phyloP scores from a whole-genome alignment of 2,888 invertebrate genomes.

The Macaria notata region DNA sequence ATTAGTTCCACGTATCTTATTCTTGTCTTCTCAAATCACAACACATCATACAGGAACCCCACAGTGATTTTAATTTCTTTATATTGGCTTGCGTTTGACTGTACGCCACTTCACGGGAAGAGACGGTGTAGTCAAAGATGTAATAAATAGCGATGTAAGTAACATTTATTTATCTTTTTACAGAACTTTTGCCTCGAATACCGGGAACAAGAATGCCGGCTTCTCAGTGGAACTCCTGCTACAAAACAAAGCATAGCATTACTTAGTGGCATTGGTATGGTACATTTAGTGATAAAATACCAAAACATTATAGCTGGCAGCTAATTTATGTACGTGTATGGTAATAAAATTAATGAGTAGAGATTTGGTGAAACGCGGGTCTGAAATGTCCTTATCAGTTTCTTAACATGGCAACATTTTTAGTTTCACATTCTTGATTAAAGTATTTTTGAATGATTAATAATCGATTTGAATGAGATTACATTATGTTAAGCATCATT shows the following conservation, averaged over 20 bases:
- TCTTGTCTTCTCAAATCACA: too few relatives aligned
- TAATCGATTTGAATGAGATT: too few relatives aligned
- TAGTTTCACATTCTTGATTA: too few relatives aligned
- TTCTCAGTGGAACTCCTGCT: conserved; percentile 39
- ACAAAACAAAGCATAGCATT: conserved; percentile 42
- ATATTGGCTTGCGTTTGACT: too few relatives aligned
- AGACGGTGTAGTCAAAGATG: too few relatives aligned
- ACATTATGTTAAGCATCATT: too few relatives aligned
- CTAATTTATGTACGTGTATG: conserved; percentile 26
- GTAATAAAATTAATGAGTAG: neutral
- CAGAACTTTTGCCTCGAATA: conserved; percentile 77
- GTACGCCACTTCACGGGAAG: too few relatives aligned
- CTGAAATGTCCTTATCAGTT: conserved; percentile 1
- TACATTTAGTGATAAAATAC: conserved; percentile 42
- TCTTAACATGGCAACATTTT: neutral
- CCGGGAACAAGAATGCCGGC: conserved; percentile 65
- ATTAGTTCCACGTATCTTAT: too few relatives aligned
- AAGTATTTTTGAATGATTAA: too few relatives aligned
- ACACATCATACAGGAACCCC: too few relatives aligned
- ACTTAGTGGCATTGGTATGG: conserved; percentile 46
- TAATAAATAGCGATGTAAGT: too few relatives aligned
- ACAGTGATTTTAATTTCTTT: too few relatives aligned
- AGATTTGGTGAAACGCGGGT: neutral
- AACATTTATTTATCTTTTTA: conserved; percentile 27
- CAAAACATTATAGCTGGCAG: conserved; percentile 29